Evolutionary conservation across 64 coral and sea anemone species (phyloP).

Genomic region (Stichodactyla mertensii): DNA sequence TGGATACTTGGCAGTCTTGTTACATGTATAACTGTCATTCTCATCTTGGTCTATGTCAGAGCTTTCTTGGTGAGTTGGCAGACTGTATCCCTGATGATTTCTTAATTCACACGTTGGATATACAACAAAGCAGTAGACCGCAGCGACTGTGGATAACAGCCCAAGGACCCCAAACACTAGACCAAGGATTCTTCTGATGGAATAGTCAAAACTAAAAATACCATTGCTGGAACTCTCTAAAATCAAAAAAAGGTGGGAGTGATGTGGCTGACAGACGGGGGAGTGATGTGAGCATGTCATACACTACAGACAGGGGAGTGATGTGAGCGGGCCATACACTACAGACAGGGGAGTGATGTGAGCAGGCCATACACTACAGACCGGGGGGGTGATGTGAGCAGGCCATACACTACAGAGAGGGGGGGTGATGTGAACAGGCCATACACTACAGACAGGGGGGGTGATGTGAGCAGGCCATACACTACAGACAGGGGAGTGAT

Average conservation of each 20-base stretch:
- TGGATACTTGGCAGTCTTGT: neutral
- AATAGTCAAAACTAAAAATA: neutral
- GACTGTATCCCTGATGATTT: neutral
- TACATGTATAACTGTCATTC: neutral
- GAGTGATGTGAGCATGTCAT: neutral
- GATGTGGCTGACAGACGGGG: neutral
- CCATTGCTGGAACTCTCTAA: no score
- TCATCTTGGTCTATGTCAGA: neutral
- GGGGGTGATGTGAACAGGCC: neutral
- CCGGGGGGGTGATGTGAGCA: neutral
- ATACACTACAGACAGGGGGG: neutral
- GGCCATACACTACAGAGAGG: neutral
- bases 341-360: neutral
- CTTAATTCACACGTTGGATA: neutral
- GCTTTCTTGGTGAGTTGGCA: neutral
- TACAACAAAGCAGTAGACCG: conserved; percentile 15
- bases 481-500: neutral
- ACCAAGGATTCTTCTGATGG: neutral
- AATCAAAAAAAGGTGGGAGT: neutral
- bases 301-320: neutral
- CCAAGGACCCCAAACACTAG: neutral
- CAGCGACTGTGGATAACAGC: neutral
- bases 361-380: neutral
- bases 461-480: neutral
- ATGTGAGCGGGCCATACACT: neutral